Evolutionary conservation across 2,797 vertebrate species (phyloP).

Genomic region (Cuniculus paca): DNA sequence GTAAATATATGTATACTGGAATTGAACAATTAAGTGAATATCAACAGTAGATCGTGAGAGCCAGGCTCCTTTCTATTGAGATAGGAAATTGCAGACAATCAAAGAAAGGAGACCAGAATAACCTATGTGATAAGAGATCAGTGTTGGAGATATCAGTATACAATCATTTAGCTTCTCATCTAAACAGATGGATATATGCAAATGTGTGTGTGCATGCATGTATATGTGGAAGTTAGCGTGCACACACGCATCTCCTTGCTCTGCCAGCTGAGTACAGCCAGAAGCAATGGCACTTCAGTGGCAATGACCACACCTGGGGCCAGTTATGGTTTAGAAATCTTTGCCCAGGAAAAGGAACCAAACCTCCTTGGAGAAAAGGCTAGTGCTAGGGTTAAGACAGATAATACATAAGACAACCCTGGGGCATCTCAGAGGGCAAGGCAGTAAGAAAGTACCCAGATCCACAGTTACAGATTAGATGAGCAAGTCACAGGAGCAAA

Average conservation of each 20-base stretch:
- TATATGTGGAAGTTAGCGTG: neutral
- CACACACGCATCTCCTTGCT: neutral
- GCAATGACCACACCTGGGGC: neutral
- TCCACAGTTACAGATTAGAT: no score
- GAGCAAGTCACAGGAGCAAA: neutral
- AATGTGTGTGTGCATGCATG: neutral
- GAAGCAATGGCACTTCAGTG: neutral
- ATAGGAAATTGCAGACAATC: neutral
- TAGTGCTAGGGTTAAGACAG: neutral
- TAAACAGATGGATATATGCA: neutral
- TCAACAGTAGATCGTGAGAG: neutral
- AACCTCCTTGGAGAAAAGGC: neutral
- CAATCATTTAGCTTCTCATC: neutral
- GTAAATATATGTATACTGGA: neutral
- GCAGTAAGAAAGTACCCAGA: no score
- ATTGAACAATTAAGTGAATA: neutral
- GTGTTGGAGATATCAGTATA: neutral
- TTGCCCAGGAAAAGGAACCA: neutral
- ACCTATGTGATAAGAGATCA: neutral
- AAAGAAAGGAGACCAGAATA: neutral
- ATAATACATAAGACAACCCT: neutral
- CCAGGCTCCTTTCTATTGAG: neutral
- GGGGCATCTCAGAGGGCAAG: neutral
- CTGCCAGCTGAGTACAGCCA: neutral
- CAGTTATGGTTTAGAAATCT: neutral